Base-by-base conservation (phyloP, 2,888 invertebrate species). In the Eupithecia subumbrata region DNA sequence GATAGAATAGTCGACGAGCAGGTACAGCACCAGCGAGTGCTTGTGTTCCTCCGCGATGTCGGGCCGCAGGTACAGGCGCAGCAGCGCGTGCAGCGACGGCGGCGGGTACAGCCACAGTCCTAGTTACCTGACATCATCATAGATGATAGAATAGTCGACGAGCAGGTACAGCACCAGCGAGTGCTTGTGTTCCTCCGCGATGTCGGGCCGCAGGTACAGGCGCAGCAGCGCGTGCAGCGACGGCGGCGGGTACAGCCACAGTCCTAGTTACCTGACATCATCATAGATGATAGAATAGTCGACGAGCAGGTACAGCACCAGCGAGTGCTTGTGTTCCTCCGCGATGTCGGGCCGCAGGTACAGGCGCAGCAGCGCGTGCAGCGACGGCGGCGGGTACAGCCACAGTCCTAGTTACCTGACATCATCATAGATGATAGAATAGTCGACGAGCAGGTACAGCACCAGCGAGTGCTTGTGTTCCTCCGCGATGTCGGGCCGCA, bases 81-180 rank as follows among this genome's bases (percentile, higher is more conserved):
- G 91, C 63, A 98, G 89, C 0, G 97, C 96, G 88, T 98, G 97
- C 45, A 98, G 90, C 0, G 97, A 97, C 0, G 97, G 96, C 0
- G 98, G 98, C 0, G 98, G 98, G 92, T 98, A 99, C 5, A 96
- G 87, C 0, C 97, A n/a, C n/a, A n/a, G n/a, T n/a, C n/a, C n/a
- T n/a, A n/a, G n/a, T n/a, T n/a, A n/a, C n/a, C n/a, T n/a, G n/a
- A n/a, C 93, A 79, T 96, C 96, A 81, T 97, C 96, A 69, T 97
- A 95, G 4, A 96, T 92, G 94, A 96, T 96, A 52, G 97, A 97
- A 79, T 98, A 95, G 86, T 99, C 98, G 80, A 98, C 95, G 71
- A 98, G 95, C 2, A 98, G 93, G 84, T 99, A 99, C 34, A 98
- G 95, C 18, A 98, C 95, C 1, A 99, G 93, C 12, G 96, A 96